A percentile compares a stretch with the other conserved stretches of the same genome.
Conservation (phyloP, 2,888 invertebrate genomes). For the Troilus luridus region DNA sequence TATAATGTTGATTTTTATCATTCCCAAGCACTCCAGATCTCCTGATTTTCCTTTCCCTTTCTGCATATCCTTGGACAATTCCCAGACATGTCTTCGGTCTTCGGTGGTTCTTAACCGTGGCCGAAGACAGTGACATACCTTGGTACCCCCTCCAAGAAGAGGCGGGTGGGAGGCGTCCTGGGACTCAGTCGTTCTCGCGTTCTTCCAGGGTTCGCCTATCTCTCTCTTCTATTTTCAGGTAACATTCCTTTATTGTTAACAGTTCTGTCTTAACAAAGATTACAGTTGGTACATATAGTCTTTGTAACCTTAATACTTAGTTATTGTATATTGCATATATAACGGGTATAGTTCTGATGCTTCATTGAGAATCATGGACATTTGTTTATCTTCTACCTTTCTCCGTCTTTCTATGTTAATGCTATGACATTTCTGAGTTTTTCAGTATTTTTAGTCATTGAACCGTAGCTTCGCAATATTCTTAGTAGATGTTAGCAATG, state of each 20-base stretch:
- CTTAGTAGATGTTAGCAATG: no score
- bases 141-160: neutral
- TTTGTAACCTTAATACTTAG: neutral
- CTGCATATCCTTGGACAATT: no score
- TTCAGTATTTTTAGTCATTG: no score
- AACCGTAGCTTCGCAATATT: no score
- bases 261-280: neutral
- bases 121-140: neutral
- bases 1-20: no score
- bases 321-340: neutral
- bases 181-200: neutral
- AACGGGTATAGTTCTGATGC: neutral
- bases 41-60: no score
- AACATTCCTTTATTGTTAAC: constrained; percentile 7
- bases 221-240: constrained; percentile 15
- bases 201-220: neutral
- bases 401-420: no score
- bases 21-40: no score
- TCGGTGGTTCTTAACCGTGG: neutral
- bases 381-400: no score
- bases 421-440: no score
- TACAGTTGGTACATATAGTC: neutral
- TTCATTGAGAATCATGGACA: neutral
- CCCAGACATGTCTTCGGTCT: neutral
- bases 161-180: constrained; percentile 28